These are phyloP conservation scores for Mimachlamys varia DNA, from an alignment of 2,888 invertebrate genomes.

Conservation along the genomic window DNA sequence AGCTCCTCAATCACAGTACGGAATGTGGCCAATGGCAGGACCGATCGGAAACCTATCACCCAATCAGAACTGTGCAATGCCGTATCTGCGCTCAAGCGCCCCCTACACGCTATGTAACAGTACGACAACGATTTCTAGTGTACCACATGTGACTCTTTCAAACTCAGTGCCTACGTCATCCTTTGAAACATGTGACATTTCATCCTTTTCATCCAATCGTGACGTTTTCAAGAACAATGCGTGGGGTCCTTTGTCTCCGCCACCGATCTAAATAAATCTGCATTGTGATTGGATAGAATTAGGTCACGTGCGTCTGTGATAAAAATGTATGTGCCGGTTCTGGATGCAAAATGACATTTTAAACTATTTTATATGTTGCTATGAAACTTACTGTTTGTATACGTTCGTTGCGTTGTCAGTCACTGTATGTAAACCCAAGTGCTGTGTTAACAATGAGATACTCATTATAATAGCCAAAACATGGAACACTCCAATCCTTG, in stretches of 20 bases:
- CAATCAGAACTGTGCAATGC: conserved; percentile 77
- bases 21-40: conserved; percentile 72
- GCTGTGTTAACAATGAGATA: not conserved
- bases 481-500: no score
- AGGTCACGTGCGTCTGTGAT: conserved; percentile 2
- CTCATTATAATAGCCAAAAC: no score
- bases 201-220: conserved; percentile 61
- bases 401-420: not conserved
- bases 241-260: conserved; percentile 74
- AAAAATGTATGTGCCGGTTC: conserved; percentile 3
- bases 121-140: conserved; percentile 57
- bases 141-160: conserved; percentile 59
- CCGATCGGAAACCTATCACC: conserved; percentile 73
- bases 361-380: not conserved
- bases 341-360: conserved; percentile 32
- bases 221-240: conserved; percentile 66
- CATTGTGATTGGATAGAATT: conserved; percentile 32
- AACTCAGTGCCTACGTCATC: conserved; percentile 60
- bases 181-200: conserved; percentile 66
- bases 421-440: not conserved
- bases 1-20: conserved; percentile 68
- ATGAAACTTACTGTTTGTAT: not conserved
- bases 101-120: conserved; percentile 70
- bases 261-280: conserved; percentile 61
- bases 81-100: conserved; percentile 69